These are phyloP conservation scores for Ecdyonurus torrentis DNA, from an alignment of 2,888 invertebrate genomes.

Conservation along the genomic window DNA sequence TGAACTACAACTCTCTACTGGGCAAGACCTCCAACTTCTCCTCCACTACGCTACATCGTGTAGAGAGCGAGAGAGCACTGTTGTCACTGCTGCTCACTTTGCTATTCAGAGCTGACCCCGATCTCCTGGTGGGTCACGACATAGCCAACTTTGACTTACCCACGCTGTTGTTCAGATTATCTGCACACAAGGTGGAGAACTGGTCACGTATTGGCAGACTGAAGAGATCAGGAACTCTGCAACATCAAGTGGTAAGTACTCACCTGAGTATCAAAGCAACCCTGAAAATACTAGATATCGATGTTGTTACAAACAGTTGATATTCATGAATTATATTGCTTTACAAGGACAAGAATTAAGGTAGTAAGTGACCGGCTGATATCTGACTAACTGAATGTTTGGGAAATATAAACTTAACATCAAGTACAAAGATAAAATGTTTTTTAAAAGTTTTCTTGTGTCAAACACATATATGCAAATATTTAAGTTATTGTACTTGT, in stretches of 20 bases:
- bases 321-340: too few species aligned
- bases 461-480: too few species aligned
- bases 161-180: slow-evolving; percentile 70
- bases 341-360: too few species aligned
- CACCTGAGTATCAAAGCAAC: too few species aligned
- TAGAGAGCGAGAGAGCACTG: slow-evolving; percentile 69
- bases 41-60: not conserved
- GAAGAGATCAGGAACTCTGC: slow-evolving; percentile 38
- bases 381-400: too few species aligned
- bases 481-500: too few species aligned
- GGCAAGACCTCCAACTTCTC: not conserved
- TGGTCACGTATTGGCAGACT: slow-evolving; percentile 86
- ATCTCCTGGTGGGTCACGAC: slow-evolving; percentile 89
- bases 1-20: not conserved
- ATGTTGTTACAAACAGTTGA: too few species aligned
- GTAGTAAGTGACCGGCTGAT: too few species aligned
- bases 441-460: too few species aligned
- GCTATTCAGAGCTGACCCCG: slow-evolving; percentile 78
- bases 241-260: slow-evolving; percentile 10
- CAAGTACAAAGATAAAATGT: too few species aligned
- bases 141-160: slow-evolving; percentile 78
- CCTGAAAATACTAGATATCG: too few species aligned
- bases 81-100: slow-evolving; percentile 73
- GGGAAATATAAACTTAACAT: too few species aligned
- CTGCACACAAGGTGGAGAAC: slow-evolving; percentile 50